Evolutionary conservation across 2,797 vertebrate species (phyloP), one percentile per base, ranked within the genome.

Genomic region (Centroberyx gerrardi): DNA sequence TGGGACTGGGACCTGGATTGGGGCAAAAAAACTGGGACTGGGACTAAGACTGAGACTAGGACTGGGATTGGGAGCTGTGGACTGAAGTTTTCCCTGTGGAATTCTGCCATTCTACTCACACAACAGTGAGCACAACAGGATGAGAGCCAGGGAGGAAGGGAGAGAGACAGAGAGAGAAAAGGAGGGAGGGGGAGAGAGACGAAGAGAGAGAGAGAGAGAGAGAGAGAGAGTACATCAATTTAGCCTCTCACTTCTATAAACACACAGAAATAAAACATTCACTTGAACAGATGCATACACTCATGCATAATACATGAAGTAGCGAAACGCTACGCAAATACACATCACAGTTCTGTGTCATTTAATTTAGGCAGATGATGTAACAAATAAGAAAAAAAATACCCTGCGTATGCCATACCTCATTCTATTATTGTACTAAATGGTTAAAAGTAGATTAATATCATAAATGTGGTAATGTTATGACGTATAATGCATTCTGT

Each of bases 321-420:
- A 13, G 27, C 17, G n/a, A 4, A 5, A 28, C 0, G 5, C 29
- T 36, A 8, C 3, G 22, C 58, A 61, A 75, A 76, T 40, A 70
- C 74, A 63, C 76, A 76, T 76, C 68, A 51, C 68, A 62, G 63
- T 62, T 80, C 74, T 69, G 61, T 76, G 75, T 74, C 78, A 69
- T 81, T 81, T 83, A 29, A 85, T 79, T 74, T 76, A 65, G 44
- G 56, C 73, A 54, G 69, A 69, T 76, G 75, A 85, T 83, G 78
- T 74, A 81, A 85, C 52, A 72, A 67, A 49, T 60, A 46, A 65
- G 65, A 40, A 68, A 59, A 36, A 18, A 12, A 66, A 36, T 8
- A 10, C 22, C 56, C 58, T 13, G 29, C 62, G 46, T 69, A 22
- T 56, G 33, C 56, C 18, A 5, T 36, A 36, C 36, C 44, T 31